A percentile compares a stretch with the other conserved stretches of the same genome.
Conservation (phyloP, 2,888 invertebrate genomes). For the Agriotes lineatus region DNA sequence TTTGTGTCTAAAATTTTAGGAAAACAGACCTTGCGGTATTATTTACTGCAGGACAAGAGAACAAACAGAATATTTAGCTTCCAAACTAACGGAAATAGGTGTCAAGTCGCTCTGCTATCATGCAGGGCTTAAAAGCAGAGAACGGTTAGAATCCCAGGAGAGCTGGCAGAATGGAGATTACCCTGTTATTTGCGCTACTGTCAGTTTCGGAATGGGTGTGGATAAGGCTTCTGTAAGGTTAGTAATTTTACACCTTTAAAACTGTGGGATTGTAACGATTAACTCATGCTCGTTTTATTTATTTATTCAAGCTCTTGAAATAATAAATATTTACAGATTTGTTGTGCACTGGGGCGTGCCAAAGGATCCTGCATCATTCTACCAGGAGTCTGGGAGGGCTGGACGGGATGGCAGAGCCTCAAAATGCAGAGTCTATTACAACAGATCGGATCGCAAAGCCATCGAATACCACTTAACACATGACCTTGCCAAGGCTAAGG, state of each 20-base stretch:
- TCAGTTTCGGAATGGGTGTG: conserved; percentile 99
- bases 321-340: conserved; percentile 72
- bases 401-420: conserved; percentile 94
- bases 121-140: conserved; percentile 82
- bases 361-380: conserved; percentile 95
- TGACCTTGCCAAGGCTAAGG: conserved; percentile 74
- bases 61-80: conserved; percentile 87
- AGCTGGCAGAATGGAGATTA: conserved; percentile 92
- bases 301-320: neutral
- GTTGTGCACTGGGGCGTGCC: conserved; percentile 98
- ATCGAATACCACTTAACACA: conserved; percentile 83
- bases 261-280: too few species aligned
- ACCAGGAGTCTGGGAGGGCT: conserved; percentile 96
- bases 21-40: conserved; percentile 80
- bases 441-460: conserved; percentile 82
- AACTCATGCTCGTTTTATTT: neutral
- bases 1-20: conserved; percentile 52
- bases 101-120: conserved; percentile 89
- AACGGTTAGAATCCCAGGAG: conserved; percentile 85
- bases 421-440: conserved; percentile 93
- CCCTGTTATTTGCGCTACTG: conserved; percentile 94
- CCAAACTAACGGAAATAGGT: conserved; percentile 79
- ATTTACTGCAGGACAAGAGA: conserved; percentile 96
- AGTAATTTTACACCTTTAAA: too few species aligned
- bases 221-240: conserved; percentile 93